Evolutionary conservation across 2,888 invertebrate species (phyloP), one percentile per base, ranked within the genome.

Genomic region (Liopterus haemorrhoidalis): DNA sequence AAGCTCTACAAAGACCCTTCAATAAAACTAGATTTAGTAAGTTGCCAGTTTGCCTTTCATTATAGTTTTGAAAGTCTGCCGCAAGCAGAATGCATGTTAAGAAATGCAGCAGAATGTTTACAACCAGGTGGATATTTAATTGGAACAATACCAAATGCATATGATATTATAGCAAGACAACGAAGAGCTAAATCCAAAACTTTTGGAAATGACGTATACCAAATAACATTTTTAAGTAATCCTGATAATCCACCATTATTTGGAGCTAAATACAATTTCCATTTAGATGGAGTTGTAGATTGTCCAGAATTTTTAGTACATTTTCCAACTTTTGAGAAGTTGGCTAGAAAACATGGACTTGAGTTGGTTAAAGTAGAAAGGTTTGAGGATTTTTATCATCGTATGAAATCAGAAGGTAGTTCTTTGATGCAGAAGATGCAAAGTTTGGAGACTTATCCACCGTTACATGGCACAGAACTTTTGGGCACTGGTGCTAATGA

Each of bases 291-390:
- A 24, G 94, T 94, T 5, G 97, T 99, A 1, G 85, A 99, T 66
- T 99, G 99, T 66, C 99, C 99, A 1, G 99, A 99, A 67, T 99
- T 96, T 72, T 74, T 99, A 46, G 94, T 97, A 11, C 84, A 97
- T 69, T 91, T 96, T 67, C 89, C 93, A 12, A 75, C 85, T 3
- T 72, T 97, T 42, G 75, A 78, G 28, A 86, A 82, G 59, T 65
- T 87, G 41, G 85, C 83, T 8, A 71, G 74, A 27, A 82, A 82
- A 59, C 83, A 75, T 70, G 85, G 83, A 0, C 67, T 87, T 25
- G 78, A 85, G 59, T 67, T 86, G 52, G 72, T 81, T 0, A 72
- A 73, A 38, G 81, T 79, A 56, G 81, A 79, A 54, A 75, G 78
- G 44, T 95, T 96, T 71, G 78, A 79, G 19, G 83, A 89, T 33